phyloP scores from a whole-genome alignment of 2,888 invertebrate species.

The Dryococelus australis region DNA sequence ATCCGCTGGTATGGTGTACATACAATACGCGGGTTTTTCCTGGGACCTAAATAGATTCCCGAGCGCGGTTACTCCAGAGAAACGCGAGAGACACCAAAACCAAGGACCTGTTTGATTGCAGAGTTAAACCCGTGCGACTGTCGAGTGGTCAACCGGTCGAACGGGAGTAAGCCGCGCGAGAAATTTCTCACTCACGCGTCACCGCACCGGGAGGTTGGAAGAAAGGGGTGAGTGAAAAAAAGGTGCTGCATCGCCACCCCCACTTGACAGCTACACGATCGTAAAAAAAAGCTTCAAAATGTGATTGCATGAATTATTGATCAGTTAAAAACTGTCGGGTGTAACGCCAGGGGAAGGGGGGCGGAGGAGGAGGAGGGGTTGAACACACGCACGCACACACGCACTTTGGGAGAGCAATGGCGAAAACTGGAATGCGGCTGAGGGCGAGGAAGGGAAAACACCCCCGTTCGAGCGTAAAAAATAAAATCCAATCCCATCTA shows the following conservation, averaged over 20 bases:
- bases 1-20: no score
- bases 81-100: no score
- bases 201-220: not conserved
- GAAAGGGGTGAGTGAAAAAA: not conserved
- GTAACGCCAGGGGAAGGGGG: not conserved
- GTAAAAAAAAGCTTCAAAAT: conserved; percentile 27
- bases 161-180: not conserved
- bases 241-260: not conserved
- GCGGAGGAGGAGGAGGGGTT: no score
- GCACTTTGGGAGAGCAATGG: not conserved
- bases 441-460: not conserved
- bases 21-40: no score
- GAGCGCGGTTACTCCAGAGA: no score
- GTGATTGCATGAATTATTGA: conserved; percentile 31
- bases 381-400: not conserved
- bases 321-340: conserved; percentile 13
- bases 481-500: conserved; percentile 31
- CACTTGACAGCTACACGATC: conserved; percentile 22
- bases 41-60: no score
- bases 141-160: not conserved
- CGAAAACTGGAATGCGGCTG: not conserved
- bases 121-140: not conserved
- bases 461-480: conserved; percentile 2
- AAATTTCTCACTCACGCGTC: not conserved
- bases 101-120: not conserved